phyloP scores from a whole-genome alignment of 2,888 invertebrate species.

The Macropis europaea region DNA sequence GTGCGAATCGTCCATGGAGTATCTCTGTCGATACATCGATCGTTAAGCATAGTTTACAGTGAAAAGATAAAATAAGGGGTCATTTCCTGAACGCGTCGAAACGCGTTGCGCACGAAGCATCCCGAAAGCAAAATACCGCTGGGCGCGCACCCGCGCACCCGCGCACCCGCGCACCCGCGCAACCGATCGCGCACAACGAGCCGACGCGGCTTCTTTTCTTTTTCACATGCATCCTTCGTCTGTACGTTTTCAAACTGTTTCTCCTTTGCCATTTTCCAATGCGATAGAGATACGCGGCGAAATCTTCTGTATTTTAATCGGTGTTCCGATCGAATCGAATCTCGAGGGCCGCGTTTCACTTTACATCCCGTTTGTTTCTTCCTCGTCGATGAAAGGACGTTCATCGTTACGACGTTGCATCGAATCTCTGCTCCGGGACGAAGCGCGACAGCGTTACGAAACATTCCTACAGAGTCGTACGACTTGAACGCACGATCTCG shows the following conservation, averaged over 20 bases:
- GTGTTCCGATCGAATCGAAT: slow-evolving; percentile 1
- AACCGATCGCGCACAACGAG: not conserved
- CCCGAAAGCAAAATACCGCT: no score
- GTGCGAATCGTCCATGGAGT: not conserved
- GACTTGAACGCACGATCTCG: slow-evolving; percentile 20
- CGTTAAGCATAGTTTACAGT: slow-evolving; percentile 24
- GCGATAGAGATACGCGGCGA: not conserved
- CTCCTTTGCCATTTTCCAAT: no score
- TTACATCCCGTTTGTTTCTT: not conserved
- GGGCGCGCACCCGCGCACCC: no score
- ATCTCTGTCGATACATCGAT: not conserved
- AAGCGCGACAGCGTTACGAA: slow-evolving; percentile 2
- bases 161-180: not conserved
- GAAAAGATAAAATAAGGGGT: no score
- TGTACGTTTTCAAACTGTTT: no score
- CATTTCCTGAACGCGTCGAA: slow-evolving; percentile 13
- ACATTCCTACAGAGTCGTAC: slow-evolving; percentile 41
- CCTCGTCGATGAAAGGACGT: not conserved
- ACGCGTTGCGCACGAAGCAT: no score
- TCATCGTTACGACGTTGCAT: slow-evolving; percentile 4
- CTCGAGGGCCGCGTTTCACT: not conserved
- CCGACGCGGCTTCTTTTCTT: not conserved
- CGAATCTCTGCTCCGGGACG: slow-evolving; percentile 5
- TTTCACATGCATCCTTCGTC: not conserved
- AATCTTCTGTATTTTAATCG: not conserved